Evolutionary conservation across 1,140 invertebrate species (phyloP), one percentile per base, ranked within the genome.

Genomic region (Caerostris extrusa): DNA sequence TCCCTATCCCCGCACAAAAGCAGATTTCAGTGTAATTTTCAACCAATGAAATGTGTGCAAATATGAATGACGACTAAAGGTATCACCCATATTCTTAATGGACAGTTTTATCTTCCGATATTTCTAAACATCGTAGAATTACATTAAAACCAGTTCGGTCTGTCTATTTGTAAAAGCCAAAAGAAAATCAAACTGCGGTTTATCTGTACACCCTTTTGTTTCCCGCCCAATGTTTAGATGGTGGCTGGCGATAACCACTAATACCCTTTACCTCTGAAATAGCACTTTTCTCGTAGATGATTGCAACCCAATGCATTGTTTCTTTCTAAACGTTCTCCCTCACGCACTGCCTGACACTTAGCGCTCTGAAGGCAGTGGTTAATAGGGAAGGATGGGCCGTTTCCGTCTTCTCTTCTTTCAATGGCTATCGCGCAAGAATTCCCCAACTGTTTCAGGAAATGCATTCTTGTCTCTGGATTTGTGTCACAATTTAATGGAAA

Each of bases 251-350:
- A 87, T 87, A 87, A 64, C 57, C 53, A 17, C 71, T 77, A 77
- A 77, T 34, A 77, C 19, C 34, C 69, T 53, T 12, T 77, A 34
- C 7, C 71, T 53, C 61, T 12, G 50, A 77, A 34, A 50, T 77
- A 10, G 34, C 53, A 34, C 71, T 50, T 58, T 56, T 85, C 19
- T 77, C 34, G 7, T 57, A 17, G 53, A 58, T 57, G 55, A 85
- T 50, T 87, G 85, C 85, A 87, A 56, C 85, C 19, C 34, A 50
- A n/a, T 3, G 55, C 60, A 87, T 87, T 87, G 85, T 87, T 87
- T 87, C 85, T 53, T 61, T 53, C 34, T 77, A 77, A 77, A 50
- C 8, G 50, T 77, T 77, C 10, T 17, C 19, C 82, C 55, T 85
- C 82, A 85, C 82, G 82, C 82, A 85, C 82, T 57, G 82, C n/a